Conservation (phyloP, 2,888 invertebrate species). For the Tenthredo scrophulariae region DNA sequence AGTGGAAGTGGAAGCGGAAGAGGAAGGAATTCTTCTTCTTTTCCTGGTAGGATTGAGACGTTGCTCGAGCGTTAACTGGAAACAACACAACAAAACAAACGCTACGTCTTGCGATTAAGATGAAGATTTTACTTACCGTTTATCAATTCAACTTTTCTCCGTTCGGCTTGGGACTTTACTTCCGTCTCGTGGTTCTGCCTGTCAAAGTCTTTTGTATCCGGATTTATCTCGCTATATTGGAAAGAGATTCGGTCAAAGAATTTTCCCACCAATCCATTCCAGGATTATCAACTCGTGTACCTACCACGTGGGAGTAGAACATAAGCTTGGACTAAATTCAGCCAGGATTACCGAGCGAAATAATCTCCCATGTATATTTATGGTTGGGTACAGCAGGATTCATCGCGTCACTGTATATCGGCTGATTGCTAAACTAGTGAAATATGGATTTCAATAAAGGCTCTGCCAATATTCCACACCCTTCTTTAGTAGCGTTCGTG, state of each 20-base stretch:
- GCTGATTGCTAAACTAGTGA: slow-evolving; percentile 69
- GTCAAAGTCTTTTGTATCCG: background rate
- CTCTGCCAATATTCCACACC: slow-evolving; percentile 64
- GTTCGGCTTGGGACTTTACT: slow-evolving; percentile 5
- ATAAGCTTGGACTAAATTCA: background rate
- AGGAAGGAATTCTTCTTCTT: slow-evolving; percentile 61
- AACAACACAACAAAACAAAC: slow-evolving; percentile 74
- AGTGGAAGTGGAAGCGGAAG: slow-evolving; percentile 59
- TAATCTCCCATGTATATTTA: background rate
- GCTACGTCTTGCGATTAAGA: slow-evolving; percentile 74
- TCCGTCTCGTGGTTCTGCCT: background rate
- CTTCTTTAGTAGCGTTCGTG: slow-evolving; percentile 57
- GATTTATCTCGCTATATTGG: background rate
- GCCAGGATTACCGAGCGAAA: slow-evolving; percentile 1
- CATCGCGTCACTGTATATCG: slow-evolving; percentile 20
- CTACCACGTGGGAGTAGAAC: background rate
- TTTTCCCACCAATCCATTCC: background rate
- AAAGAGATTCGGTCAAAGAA: slow-evolving; percentile 26
- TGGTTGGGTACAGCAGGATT: background rate
- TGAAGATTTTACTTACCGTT: slow-evolving; percentile 72
- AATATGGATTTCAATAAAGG: slow-evolving; percentile 75
- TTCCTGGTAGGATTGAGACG: slow-evolving; percentile 75
- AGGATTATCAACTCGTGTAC: slow-evolving; percentile 12
- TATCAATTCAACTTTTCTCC: slow-evolving; percentile 65
- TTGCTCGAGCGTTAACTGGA: slow-evolving; percentile 75